These are phyloP conservation scores for Ectobius pallidus DNA, from an alignment of 2,888 invertebrate genomes.

Conservation along the genomic window DNA sequence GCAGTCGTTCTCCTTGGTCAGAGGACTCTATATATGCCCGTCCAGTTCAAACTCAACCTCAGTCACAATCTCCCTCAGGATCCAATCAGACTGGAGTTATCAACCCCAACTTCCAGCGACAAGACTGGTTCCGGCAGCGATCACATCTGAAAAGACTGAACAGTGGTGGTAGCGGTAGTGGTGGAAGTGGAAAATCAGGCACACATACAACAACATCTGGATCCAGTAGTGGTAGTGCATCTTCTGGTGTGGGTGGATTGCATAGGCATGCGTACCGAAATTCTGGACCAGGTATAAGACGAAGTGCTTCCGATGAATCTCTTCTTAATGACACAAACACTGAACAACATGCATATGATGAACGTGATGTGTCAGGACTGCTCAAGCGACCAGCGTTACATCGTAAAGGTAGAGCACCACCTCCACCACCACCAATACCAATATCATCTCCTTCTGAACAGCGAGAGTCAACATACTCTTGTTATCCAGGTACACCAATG, in stretches of 20 bases:
- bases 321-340: slow-evolving; percentile 45
- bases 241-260: slow-evolving; percentile 41
- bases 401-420: slow-evolving; percentile 49
- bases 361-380: slow-evolving; percentile 40
- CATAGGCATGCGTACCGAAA: slow-evolving; percentile 34
- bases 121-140: slow-evolving; percentile 59
- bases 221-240: slow-evolving; percentile 40
- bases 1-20: slow-evolving; percentile 41
- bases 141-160: slow-evolving; percentile 48
- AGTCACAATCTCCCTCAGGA: slow-evolving; percentile 4
- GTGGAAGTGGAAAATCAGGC: background rate
- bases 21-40: slow-evolving; percentile 45
- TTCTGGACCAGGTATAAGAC: slow-evolving; percentile 45
- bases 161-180: slow-evolving; percentile 40
- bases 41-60: slow-evolving; percentile 37
- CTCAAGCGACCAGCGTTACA: slow-evolving; percentile 48
- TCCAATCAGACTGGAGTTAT: slow-evolving; percentile 44
- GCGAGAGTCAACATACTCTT: slow-evolving; percentile 15
- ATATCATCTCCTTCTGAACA: slow-evolving; percentile 4
- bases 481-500: slow-evolving; percentile 42
- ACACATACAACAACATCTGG: slow-evolving; percentile 27
- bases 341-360: slow-evolving; percentile 25
- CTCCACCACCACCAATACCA: slow-evolving; percentile 46
- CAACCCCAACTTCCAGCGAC: slow-evolving; percentile 57
- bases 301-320: slow-evolving; percentile 56